Evolutionary conservation across 2,888 invertebrate genomes (phyloP).

Genomic region (Rhopalosiphum nymphaeae): DNA sequence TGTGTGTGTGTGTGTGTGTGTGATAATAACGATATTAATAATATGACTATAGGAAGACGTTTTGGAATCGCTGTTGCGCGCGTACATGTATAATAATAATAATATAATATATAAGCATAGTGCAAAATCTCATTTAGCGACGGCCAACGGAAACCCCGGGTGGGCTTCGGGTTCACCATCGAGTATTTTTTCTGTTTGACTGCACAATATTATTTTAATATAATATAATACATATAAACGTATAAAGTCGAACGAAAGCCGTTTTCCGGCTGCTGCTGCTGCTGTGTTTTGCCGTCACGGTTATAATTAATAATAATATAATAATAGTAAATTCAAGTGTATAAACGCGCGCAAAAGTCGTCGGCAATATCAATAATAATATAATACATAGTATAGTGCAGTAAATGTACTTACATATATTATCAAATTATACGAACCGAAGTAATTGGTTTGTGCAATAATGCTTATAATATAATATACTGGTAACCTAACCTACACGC

Average conservation of each 20-base stretch:
- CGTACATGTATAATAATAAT: background rate
- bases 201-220: background rate
- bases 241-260: background rate
- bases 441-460: background rate
- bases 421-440: background rate
- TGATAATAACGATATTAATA: background rate
- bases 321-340: background rate
- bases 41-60: background rate
- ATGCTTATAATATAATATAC: background rate
- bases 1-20: background rate
- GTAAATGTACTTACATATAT: background rate
- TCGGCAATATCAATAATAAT: background rate
- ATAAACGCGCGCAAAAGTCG: background rate
- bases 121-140: conserved; percentile 13
- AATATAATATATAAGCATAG: background rate
- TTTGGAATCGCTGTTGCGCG: background rate
- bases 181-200: background rate
- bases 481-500: background rate
- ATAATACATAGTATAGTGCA: background rate
- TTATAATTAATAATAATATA: background rate
- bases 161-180: background rate
- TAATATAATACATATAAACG: background rate
- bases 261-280: background rate
- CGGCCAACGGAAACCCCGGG: background rate
- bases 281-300: background rate